phyloP scores from a whole-genome alignment of 2,888 invertebrate species.

The Eilema sororculum region DNA sequence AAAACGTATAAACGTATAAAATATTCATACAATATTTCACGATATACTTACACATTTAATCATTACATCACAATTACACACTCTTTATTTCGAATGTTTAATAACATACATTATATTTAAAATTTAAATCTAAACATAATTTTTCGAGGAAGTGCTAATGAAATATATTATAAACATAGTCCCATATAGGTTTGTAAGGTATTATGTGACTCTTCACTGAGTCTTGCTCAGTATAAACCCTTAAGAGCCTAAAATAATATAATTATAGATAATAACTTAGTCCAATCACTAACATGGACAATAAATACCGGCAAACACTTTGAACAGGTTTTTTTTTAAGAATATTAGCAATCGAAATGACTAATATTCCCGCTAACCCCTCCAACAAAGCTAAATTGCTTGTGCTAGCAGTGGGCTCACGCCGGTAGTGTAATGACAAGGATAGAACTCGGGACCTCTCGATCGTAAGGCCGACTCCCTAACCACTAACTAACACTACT shows the following conservation, averaged over 20 bases:
- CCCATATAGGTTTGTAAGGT: slow-evolving; percentile 20
- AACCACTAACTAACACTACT: too few species aligned
- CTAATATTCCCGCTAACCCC: too few species aligned
- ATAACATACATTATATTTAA: slow-evolving; percentile 17
- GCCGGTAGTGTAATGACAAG: too few species aligned
- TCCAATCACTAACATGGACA: slow-evolving; percentile 12
- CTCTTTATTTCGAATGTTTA: slow-evolving; percentile 36
- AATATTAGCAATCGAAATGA: too few species aligned
- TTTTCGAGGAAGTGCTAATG: slow-evolving; percentile 81
- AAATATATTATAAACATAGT: slow-evolving; percentile 32
- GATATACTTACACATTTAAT: slow-evolving; percentile 31
- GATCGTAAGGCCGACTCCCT: too few species aligned
- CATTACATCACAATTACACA: slow-evolving; percentile 51
- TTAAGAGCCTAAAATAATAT: slow-evolving; percentile 13
- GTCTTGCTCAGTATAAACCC: slow-evolving; percentile 9
- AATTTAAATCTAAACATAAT: slow-evolving; percentile 31
- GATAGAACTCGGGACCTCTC: too few species aligned
- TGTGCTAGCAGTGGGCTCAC: too few species aligned
- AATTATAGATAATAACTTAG: slow-evolving; percentile 21
- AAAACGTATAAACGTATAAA: slow-evolving; percentile 48
- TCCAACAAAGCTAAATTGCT: too few species aligned
- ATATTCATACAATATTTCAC: slow-evolving; percentile 32
- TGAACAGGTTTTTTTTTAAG: too few species aligned
- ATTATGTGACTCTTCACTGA: slow-evolving; percentile 19
- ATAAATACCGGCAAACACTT: not conserved